phyloP scores from a whole-genome alignment of 23 tunicate species.

The Styela clava region DNA sequence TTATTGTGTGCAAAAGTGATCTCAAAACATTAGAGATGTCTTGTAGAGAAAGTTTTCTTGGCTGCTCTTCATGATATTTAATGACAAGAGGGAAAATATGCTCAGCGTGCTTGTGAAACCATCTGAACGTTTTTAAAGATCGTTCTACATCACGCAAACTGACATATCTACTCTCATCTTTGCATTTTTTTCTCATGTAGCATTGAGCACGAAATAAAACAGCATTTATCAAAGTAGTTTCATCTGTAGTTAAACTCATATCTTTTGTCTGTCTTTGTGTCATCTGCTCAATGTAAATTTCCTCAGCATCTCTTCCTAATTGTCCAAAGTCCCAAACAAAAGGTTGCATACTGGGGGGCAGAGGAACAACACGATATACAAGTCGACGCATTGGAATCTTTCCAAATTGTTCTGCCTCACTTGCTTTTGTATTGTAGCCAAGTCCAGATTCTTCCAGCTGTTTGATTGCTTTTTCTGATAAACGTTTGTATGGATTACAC shows the following conservation, averaged over 20 bases:
- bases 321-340: slow-evolving; percentile 88
- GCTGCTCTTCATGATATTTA: not conserved
- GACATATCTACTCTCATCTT: slow-evolving; percentile 61
- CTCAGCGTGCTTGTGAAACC: slow-evolving; percentile 44
- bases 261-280: slow-evolving; percentile 2
- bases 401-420: slow-evolving; percentile 56
- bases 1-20: slow-evolving; percentile 44
- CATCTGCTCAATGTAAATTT: slow-evolving; percentile 68
- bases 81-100: slow-evolving; percentile 25
- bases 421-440: slow-evolving; percentile 58
- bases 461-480: slow-evolving; percentile 43
- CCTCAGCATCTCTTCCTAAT: slow-evolving; percentile 40
- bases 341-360: slow-evolving; percentile 89
- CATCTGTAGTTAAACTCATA: not conserved
- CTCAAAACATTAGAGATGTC: not conserved
- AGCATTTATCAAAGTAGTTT: slow-evolving; percentile 16
- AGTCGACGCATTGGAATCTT: slow-evolving; percentile 70
- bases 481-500: slow-evolving; percentile 68
- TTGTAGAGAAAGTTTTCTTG: not conserved
- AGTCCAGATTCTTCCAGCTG: slow-evolving; percentile 77
- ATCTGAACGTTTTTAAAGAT: slow-evolving; percentile 39
- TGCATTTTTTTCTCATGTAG: slow-evolving; percentile 36
- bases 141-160: slow-evolving; percentile 86
- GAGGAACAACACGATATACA: slow-evolving; percentile 75
- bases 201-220: slow-evolving; percentile 49